Evolutionary conservation across 2,113 vertebrate genomes (phyloP), one percentile per base, ranked within the genome.

Genomic region (Poeciliopsis occidentalis): DNA sequence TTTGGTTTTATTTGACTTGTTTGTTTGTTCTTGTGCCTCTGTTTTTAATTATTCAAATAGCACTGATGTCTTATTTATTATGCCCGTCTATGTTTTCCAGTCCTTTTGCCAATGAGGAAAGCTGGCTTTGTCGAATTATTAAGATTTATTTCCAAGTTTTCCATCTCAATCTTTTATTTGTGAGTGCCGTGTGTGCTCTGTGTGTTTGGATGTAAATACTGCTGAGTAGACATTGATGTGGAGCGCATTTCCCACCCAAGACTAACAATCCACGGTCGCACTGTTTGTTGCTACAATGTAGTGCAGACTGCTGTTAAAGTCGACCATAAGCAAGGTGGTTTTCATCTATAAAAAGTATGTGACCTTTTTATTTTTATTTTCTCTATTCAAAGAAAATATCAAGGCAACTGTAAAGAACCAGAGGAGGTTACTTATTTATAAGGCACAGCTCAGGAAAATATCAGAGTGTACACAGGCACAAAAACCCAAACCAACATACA

Each of bases 171-270:
- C 13, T 41, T 32, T 60, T 30, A 12, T 63, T 34, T 69, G 7
- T 12, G 70, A 32, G 32, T n/a, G 27, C 12, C 62, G n/a, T 67
- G 41, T 57, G 68, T 24, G 6, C n/a, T 54, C 8, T 69, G 37
- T 57, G 47, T 60, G 31, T 37, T 1, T 69, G 61, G 65, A 60
- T 69, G 66, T 71, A 57, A 76, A 71, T 78, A 75, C 76, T 87
- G 78, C 83, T 80, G 81, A 87, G 68, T 61, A 78, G 83, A 85
- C 62, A 76, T 2, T 82, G 71, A 73, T 67, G 10, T 57, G 24
- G 65, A 1, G 79, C 82, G 81, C 79, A 70, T 39, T 75, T 65
- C 64, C 24, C 61, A 8, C 39, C 31, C 64, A 63, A 76, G 30
- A 44, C 57, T 60, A 37, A 60, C 69, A 78, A 66, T 29, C 79